phyloP scores from a whole-genome alignment of 2,113 vertebrate species.

The Atherinomorus stipes region DNA sequence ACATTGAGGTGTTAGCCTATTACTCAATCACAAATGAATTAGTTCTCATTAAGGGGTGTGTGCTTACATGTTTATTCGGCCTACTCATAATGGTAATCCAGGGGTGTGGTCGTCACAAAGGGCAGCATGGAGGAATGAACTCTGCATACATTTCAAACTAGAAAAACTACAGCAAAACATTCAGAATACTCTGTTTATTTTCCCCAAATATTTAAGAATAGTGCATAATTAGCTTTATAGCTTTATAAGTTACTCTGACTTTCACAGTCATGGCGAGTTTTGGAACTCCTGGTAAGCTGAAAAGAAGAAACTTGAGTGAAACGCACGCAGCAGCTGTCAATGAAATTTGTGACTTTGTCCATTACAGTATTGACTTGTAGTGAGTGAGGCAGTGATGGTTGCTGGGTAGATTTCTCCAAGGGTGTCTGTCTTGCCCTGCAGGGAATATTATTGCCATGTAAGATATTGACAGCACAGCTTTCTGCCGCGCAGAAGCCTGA shows the following conservation, averaged over 20 bases:
- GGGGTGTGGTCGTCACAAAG: slow-evolving; percentile 69
- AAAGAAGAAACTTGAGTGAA: not conserved
- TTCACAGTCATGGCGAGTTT: too few species aligned
- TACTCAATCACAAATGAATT: too few species aligned
- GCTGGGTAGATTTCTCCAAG: slow-evolving; percentile 58
- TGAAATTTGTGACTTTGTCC: too few species aligned
- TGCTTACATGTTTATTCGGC: too few species aligned
- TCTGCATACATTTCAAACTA: not conserved
- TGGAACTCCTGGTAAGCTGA: too few species aligned
- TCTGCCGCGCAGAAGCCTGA: slow-evolving; percentile 34
- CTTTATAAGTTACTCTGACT: too few species aligned
- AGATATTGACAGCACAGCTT: slow-evolving; percentile 59
- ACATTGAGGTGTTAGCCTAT: too few species aligned
- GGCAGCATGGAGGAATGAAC: not conserved
- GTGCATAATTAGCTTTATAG: too few species aligned
- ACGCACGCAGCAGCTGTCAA: not conserved
- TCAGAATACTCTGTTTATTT: too few species aligned
- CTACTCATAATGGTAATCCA: slow-evolving; percentile 47
- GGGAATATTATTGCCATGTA: slow-evolving; percentile 42
- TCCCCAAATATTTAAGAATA: too few species aligned
- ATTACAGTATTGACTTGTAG: too few species aligned
- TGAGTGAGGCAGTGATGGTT: slow-evolving; percentile 18
- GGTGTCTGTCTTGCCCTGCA: slow-evolving; percentile 23
- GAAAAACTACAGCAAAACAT: too few species aligned
- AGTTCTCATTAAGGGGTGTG: not conserved